Evolutionary conservation across 2,888 invertebrate genomes (phyloP).

Genomic region (Nomada hirtipes): DNA sequence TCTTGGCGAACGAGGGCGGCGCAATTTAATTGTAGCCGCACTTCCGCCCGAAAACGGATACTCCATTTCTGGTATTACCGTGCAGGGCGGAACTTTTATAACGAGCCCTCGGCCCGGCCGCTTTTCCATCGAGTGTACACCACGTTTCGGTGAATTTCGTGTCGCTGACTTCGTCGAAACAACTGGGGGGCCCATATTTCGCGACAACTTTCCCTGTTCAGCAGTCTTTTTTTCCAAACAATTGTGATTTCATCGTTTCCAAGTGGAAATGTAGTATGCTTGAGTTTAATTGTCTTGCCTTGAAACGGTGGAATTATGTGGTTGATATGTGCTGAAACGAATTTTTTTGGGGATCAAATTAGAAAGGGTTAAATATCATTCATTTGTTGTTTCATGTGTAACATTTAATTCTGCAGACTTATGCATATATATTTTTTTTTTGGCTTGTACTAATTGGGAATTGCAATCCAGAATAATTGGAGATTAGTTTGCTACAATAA

Average conservation of each 20-base stretch:
- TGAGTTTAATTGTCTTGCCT: background rate
- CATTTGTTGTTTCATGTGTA: background rate
- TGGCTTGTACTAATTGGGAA: too few species aligned
- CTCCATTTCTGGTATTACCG: constrained; percentile 65
- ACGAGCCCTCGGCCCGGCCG: constrained; percentile 42
- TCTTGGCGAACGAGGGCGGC: constrained; percentile 16
- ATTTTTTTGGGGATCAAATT: background rate
- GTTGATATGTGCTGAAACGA: background rate
- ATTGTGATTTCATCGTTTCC: constrained; percentile 16
- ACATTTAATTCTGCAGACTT: too few species aligned
- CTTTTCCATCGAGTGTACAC: constrained; percentile 38
- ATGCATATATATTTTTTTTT: too few species aligned
- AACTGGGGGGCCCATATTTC: constrained; percentile 56
- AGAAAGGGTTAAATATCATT: background rate
- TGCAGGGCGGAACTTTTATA: constrained; percentile 65
- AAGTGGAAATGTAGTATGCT: too few species aligned
- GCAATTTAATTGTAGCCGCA: constrained; percentile 66
- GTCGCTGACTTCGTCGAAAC: constrained; percentile 3
- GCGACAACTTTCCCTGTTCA: constrained; percentile 36
- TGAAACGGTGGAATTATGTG: background rate
- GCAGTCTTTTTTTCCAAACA: constrained; percentile 54
- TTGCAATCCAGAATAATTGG: too few species aligned
- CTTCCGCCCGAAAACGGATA: constrained; percentile 65
- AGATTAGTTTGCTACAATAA: too few species aligned
- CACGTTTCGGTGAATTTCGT: constrained; percentile 56